Percentiles rank a stretch among this genome's conserved stretches.
phyloP scores from a whole-genome alignment of 2,888 invertebrate genomes.

The Ormia ochracea region DNA sequence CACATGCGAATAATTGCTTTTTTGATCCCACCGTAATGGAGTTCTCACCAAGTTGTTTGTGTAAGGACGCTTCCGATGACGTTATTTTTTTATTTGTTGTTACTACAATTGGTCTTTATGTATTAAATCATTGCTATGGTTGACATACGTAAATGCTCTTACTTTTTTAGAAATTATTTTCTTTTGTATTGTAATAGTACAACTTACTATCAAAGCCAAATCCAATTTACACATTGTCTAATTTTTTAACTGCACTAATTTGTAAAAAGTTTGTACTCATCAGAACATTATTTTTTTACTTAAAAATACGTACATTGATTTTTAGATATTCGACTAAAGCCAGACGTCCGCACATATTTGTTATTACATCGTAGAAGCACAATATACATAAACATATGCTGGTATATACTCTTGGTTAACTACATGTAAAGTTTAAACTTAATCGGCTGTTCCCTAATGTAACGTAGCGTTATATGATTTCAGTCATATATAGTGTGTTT shows the following conservation, averaged over 20 bases:
- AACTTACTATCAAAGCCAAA: not conserved
- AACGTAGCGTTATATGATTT: too few species aligned
- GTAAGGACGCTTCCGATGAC: slow-evolving; percentile 61
- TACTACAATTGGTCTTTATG: slow-evolving; percentile 62
- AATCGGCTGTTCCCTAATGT: too few species aligned
- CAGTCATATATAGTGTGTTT: not conserved
- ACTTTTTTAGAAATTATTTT: not conserved
- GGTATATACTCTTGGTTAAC: too few species aligned
- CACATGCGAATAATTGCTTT: slow-evolving; percentile 75
- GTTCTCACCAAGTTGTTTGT: slow-evolving; percentile 54
- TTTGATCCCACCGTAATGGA: slow-evolving; percentile 66
- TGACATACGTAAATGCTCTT: not conserved
- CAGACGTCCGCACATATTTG: too few species aligned
- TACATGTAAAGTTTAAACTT: too few species aligned
- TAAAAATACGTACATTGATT: too few species aligned
- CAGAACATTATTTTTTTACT: too few species aligned
- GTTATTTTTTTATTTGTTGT: slow-evolving; percentile 67
- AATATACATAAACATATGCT: too few species aligned
- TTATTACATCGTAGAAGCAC: too few species aligned
- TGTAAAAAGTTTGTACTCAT: too few species aligned
- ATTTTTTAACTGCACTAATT: too few species aligned
- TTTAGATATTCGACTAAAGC: too few species aligned
- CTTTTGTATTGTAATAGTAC: not conserved
- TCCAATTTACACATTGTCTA: not conserved
- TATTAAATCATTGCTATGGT: not conserved